phyloP scores from a whole-genome alignment of 2,888 invertebrate species.

The Agrypnus murinus region DNA sequence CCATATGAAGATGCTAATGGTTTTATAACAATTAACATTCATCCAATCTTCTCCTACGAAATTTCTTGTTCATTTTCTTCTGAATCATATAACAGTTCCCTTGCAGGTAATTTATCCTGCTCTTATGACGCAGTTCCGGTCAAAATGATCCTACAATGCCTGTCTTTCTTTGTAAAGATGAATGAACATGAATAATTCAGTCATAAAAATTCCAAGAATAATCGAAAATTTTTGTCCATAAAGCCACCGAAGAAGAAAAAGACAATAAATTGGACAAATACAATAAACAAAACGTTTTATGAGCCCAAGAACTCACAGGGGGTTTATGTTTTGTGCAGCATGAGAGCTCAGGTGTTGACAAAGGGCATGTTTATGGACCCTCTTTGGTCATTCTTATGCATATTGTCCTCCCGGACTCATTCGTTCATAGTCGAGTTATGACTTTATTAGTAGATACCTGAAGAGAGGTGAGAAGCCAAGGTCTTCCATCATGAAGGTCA shows the following conservation, averaged over 20 bases:
- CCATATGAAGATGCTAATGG: constrained; percentile 59
- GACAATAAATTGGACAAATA: constrained; percentile 68
- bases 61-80: neutral
- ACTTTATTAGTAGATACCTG: constrained; percentile 63
- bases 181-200: constrained; percentile 49
- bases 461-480: constrained; percentile 53
- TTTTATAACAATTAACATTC: constrained; percentile 56
- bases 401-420: constrained; percentile 56
- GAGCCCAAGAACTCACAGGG: constrained; percentile 63
- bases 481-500: constrained; percentile 45
- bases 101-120: constrained; percentile 21
- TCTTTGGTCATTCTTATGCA: constrained; percentile 65
- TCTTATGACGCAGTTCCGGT: constrained; percentile 48
- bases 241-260: constrained; percentile 64
- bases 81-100: constrained; percentile 6
- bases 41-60: constrained; percentile 34
- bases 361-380: constrained; percentile 67
- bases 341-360: constrained; percentile 67
- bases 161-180: constrained; percentile 38
- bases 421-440: constrained; percentile 59
- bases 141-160: constrained; percentile 37
- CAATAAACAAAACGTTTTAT: constrained; percentile 69
- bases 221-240: constrained; percentile 61
- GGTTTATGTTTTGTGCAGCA: constrained; percentile 58
- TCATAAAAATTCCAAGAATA: constrained; percentile 62